Evolutionary conservation across 2,797 vertebrate species (phyloP).

Genomic region (Balearica regulorum): DNA sequence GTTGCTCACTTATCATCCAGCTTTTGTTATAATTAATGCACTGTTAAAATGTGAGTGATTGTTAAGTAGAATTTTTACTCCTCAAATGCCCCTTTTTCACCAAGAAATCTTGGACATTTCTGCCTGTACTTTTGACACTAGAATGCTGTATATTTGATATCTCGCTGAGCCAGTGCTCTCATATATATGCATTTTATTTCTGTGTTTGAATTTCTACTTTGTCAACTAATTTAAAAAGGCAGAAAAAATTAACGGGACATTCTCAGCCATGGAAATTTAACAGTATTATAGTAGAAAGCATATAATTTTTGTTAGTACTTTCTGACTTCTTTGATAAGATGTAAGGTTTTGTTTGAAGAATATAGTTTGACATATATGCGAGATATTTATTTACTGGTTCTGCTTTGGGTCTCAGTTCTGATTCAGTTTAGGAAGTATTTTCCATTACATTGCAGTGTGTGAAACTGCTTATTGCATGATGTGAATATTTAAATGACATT

Average conservation of each 20-base stretch:
- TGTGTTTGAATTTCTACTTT: slow-evolving; percentile 75
- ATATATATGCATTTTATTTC: slow-evolving; percentile 80
- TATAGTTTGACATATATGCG: slow-evolving; percentile 75
- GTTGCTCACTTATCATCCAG: slow-evolving; percentile 67
- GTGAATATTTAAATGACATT: slow-evolving; percentile 70
- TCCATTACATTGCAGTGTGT: slow-evolving; percentile 66
- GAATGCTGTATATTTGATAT: slow-evolving; percentile 92
- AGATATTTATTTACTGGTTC: slow-evolving; percentile 77
- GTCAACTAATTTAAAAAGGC: slow-evolving; percentile 72
- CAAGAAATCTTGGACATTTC: slow-evolving; percentile 69
- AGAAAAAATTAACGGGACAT: slow-evolving; percentile 62
- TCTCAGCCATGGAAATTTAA: slow-evolving; percentile 72
- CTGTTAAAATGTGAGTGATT: slow-evolving; percentile 73
- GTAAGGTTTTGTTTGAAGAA: slow-evolving; percentile 77
- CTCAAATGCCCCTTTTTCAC: slow-evolving; percentile 63
- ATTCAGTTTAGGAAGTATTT: slow-evolving; percentile 63
- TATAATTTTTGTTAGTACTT: slow-evolving; percentile 73
- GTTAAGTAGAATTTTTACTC: slow-evolving; percentile 69
- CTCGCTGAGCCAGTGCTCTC: slow-evolving; percentile 72
- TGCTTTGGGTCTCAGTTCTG: slow-evolving; percentile 65
- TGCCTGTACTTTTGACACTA: slow-evolving; percentile 74
- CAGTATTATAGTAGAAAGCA: slow-evolving; percentile 72
- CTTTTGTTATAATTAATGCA: slow-evolving; percentile 70
- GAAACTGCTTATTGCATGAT: slow-evolving; percentile 62
- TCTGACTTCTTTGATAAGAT: slow-evolving; percentile 75